These are phyloP conservation scores for Doryteuthis pealeii DNA, from an alignment of 1,140 invertebrate genomes.

Conservation along the genomic window DNA sequence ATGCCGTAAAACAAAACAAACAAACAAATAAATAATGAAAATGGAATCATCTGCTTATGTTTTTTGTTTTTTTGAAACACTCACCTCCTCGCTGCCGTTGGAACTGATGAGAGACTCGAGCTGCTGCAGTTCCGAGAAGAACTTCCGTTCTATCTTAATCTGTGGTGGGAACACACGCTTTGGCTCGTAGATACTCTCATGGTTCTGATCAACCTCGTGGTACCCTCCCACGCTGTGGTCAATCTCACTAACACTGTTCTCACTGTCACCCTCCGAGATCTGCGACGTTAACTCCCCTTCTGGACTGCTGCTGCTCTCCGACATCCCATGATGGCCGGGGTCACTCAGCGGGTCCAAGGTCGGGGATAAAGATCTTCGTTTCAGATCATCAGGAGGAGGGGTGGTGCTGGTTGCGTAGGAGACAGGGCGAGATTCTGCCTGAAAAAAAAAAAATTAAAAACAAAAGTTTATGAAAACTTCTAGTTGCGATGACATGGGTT, in stretches of 20 bases:
- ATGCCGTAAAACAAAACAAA: too few relatives aligned
- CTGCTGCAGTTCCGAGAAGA: conserved; percentile 41
- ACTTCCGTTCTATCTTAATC: conserved; percentile 56
- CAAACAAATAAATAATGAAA: too few relatives aligned
- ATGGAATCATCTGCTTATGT: too few relatives aligned
- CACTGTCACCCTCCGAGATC: conserved; percentile 35
- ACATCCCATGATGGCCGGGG: conserved; percentile 12
- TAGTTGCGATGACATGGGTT: too few relatives aligned
- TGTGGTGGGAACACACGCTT: conserved; percentile 47
- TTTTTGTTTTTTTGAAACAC: too few relatives aligned
- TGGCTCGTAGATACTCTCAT: conserved; percentile 51
- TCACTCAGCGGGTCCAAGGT: not conserved
- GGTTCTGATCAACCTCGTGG: conserved; percentile 49
- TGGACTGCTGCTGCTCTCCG: conserved; percentile 14
- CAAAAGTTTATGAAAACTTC: too few relatives aligned
- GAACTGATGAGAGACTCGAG: conserved; percentile 49
- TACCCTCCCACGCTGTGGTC: conserved; percentile 39
- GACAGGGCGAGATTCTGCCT: not conserved
- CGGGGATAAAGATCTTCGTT: not conserved
- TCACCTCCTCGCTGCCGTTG: conserved; percentile 27
- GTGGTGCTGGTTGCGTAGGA: not conserved
- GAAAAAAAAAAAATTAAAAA: not conserved
- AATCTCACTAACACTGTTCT: conserved; percentile 44
- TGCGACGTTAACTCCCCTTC: conserved; percentile 17
- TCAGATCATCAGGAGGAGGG: not conserved